Conservation (phyloP, 2,797 vertebrate genomes). For the Cirrhinus molitorella region DNA sequence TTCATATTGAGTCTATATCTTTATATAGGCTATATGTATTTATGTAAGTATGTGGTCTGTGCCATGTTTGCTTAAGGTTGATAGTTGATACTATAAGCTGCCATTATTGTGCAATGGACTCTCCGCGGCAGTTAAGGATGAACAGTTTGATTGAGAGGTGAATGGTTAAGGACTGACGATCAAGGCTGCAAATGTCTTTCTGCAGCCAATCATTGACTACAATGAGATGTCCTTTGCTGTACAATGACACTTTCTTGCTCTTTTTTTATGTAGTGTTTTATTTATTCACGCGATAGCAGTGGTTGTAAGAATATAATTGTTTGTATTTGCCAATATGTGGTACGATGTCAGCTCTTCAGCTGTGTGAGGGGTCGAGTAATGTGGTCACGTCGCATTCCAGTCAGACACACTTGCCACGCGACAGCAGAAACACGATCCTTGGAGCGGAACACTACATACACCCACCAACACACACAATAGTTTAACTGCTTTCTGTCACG, state of each 20-base stretch:
- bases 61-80: background rate
- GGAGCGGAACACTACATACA: constrained; percentile 41
- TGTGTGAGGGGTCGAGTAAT: constrained; percentile 47
- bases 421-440: constrained; percentile 59
- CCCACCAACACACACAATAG: constrained; percentile 33
- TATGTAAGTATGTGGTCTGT: constrained; percentile 4
- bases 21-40: background rate
- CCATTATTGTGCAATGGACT: background rate
- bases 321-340: constrained; percentile 34
- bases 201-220: background rate
- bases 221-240: background rate
- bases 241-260: background rate
- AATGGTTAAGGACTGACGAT: constrained; percentile 35
- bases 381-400: constrained; percentile 58
- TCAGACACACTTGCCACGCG: constrained; percentile 56
- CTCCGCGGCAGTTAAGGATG: constrained; percentile 40
- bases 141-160: constrained; percentile 51
- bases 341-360: constrained; percentile 42
- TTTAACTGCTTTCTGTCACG: constrained; percentile 42
- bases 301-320: constrained; percentile 14
- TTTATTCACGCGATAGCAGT: background rate
- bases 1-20: background rate
- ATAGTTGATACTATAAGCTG: constrained; percentile 28
- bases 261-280: background rate
- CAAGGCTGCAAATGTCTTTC: constrained; percentile 12